Evolutionary conservation across 1,140 invertebrate species (phyloP).

Genomic region (Acromyrmex echinatior): DNA sequence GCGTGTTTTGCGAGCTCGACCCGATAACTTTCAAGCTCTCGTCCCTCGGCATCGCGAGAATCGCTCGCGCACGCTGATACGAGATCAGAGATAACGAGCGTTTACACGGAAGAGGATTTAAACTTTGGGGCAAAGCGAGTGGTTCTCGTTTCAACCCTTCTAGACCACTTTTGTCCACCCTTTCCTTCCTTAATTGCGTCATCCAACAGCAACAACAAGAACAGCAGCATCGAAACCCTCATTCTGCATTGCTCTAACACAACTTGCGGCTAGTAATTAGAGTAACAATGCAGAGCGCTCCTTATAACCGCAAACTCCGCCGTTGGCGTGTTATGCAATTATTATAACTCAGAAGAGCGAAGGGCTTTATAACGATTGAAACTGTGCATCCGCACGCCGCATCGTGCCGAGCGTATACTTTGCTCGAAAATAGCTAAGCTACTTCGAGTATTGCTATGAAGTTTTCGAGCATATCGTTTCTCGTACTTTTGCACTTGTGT

Average conservation of each 20-base stretch:
- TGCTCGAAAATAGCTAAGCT: slow-evolving; percentile 24
- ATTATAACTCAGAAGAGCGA: slow-evolving; percentile 62
- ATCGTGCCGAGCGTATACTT: slow-evolving; percentile 3
- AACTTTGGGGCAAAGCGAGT: slow-evolving; percentile 70
- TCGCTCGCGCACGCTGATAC: slow-evolving; percentile 64
- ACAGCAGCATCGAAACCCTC: slow-evolving; percentile 33
- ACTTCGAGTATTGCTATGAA: slow-evolving; percentile 23
- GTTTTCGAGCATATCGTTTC: slow-evolving; percentile 20
- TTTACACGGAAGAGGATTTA: slow-evolving; percentile 71
- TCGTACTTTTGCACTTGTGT: background rate
- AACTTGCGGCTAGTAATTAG: slow-evolving; percentile 69
- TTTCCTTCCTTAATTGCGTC: background rate
- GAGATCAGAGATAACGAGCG: slow-evolving; percentile 75
- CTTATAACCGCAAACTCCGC: slow-evolving; percentile 65
- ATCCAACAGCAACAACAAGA: slow-evolving; percentile 47
- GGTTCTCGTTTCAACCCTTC: slow-evolving; percentile 70
- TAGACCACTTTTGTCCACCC: slow-evolving; percentile 21
- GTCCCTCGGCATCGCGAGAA: slow-evolving; percentile 58
- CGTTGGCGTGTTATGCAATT: slow-evolving; percentile 69
- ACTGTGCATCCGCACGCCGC: slow-evolving; percentile 30
- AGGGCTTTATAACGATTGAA: slow-evolving; percentile 66
- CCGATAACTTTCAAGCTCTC: slow-evolving; percentile 64
- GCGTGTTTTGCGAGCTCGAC: slow-evolving; percentile 22
- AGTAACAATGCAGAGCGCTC: slow-evolving; percentile 63
- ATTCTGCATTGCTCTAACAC: slow-evolving; percentile 46